Conservation (phyloP, 1,140 invertebrate species). For the Bactericera cockerelli region DNA sequence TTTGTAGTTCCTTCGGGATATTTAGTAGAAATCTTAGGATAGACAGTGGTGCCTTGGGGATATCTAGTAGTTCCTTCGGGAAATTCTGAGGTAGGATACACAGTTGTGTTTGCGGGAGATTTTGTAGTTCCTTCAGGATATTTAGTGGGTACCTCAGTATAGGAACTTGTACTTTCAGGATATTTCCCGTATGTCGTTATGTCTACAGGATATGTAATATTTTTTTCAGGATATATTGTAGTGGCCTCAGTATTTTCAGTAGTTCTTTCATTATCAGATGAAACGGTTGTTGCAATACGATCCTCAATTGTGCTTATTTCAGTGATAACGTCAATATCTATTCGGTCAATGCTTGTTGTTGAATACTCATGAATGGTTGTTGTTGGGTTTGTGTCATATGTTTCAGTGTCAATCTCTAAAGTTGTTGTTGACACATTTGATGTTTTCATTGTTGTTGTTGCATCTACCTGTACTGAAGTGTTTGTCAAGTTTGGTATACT, state of each 20-base stretch:
- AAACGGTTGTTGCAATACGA: constrained; percentile 11
- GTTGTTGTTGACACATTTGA: no score
- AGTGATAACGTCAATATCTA: constrained; percentile 13
- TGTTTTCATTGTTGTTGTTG: no score
- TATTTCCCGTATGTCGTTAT: no score
- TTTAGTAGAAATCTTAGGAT: no score
- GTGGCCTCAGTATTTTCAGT: not conserved
- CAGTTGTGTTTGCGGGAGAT: not conserved
- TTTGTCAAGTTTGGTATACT: no score
- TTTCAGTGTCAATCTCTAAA: no score
- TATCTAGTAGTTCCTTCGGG: no score
- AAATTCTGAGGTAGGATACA: not conserved
- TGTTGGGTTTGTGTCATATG: no score
- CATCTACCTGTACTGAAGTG: no score
- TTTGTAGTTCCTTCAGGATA: not conserved
- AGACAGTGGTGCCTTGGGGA: no score
- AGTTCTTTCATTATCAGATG: constrained; percentile 10
- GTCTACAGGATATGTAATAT: constrained; percentile 6
- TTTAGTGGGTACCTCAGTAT: no score
- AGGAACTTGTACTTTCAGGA: no score
- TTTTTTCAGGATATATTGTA: not conserved
- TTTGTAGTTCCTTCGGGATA: not conserved
- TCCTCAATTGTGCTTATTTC: constrained; percentile 5
- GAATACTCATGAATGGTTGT: constrained; percentile 6
- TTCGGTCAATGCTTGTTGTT: not conserved